Conservation (phyloP, 2,888 invertebrate species). For the Polyploca ridens region DNA sequence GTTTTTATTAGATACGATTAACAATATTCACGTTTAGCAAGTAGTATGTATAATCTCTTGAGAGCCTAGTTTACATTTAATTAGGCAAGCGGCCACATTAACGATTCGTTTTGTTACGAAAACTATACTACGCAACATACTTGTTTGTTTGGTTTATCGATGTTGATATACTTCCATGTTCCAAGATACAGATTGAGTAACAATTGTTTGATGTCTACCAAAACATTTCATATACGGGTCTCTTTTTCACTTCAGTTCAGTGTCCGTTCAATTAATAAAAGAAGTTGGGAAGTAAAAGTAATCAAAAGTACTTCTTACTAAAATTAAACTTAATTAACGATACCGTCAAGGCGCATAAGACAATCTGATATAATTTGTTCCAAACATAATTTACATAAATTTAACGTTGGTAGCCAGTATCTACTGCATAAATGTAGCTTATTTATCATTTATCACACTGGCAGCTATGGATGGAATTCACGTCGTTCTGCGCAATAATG, state of each 20-base stretch:
- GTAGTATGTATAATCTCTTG: constrained; percentile 11
- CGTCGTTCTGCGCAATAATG: constrained; percentile 43
- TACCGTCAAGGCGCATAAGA: background rate
- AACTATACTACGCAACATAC: constrained; percentile 61
- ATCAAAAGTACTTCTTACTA: too few relatives aligned
- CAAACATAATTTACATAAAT: constrained; percentile 24
- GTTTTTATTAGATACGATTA: constrained; percentile 35
- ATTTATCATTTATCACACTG: constrained; percentile 37
- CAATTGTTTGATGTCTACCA: background rate
- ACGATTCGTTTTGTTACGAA: constrained; percentile 48
- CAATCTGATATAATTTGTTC: background rate
- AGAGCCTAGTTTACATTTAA: constrained; percentile 14
- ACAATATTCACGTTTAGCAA: background rate
- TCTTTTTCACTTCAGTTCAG: background rate
- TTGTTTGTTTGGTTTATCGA: constrained; percentile 50
- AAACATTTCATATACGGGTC: background rate
- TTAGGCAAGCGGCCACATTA: constrained; percentile 29
- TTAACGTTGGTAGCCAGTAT: constrained; percentile 15
- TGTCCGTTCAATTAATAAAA: background rate
- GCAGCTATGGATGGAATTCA: constrained; percentile 38
- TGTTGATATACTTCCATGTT: constrained; percentile 30
- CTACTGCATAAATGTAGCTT: constrained; percentile 27
- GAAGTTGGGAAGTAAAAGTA: background rate
- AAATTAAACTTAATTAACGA: too few relatives aligned
- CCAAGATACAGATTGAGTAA: constrained; percentile 7